These are phyloP conservation scores for Alexandromys fortis DNA, from an alignment of 2,113 vertebrate genomes.

Conservation along the genomic window DNA sequence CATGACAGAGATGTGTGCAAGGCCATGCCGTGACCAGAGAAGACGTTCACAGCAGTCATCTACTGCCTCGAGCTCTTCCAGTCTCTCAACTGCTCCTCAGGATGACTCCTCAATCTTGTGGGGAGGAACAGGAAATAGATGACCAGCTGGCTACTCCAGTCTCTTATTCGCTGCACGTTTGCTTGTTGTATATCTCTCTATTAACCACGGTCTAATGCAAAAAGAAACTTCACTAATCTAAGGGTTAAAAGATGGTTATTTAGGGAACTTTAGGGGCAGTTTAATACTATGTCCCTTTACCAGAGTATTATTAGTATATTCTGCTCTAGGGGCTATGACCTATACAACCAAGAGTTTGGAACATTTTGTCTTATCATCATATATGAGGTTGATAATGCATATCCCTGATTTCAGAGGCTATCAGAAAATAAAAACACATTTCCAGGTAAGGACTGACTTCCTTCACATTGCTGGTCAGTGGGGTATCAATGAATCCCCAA, in stretches of 20 bases:
- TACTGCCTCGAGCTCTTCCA: background rate
- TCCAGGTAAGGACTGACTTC: background rate
- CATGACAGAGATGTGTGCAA: too few relatives aligned
- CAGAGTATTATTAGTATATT: background rate
- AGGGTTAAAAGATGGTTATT: background rate
- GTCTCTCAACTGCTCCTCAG: too few relatives aligned
- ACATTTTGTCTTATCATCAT: background rate
- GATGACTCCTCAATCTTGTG: background rate
- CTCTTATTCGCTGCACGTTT: background rate
- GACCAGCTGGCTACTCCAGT: background rate
- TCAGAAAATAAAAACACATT: background rate
- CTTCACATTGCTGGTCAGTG: background rate
- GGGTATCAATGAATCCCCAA: background rate
- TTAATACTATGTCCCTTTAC: background rate
- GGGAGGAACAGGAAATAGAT: background rate
- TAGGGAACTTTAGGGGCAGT: background rate
- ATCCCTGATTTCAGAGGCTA: background rate
- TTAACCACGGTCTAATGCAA: background rate
- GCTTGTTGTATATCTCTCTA: background rate
- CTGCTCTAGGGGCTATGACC: background rate
- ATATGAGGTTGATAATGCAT: background rate
- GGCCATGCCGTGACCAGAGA: background rate
- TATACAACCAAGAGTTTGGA: background rate
- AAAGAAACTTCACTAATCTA: background rate
- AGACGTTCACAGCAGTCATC: background rate